Percentiles rank a stretch among this genome's conserved stretches.
These are phyloP conservation scores for Oceanodroma leucorhoa DNA, from an alignment of 2,797 vertebrate species.

Conservation along the genomic window DNA sequence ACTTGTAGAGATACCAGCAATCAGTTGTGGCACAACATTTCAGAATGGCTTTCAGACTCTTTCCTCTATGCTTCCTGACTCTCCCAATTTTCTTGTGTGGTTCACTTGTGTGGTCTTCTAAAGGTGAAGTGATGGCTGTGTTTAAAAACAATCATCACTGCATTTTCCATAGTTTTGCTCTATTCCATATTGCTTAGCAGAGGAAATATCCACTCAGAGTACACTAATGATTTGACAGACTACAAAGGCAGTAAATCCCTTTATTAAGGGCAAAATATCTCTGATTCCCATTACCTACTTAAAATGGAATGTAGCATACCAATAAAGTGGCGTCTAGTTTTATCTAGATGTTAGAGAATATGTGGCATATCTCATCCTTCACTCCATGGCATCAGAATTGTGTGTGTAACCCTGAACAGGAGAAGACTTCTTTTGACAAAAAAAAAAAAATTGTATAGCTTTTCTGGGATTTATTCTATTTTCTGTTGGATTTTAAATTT, in stretches of 20 bases:
- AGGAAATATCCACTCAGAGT: background rate
- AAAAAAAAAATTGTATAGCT: background rate
- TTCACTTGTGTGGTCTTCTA: background rate
- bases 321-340: background rate
- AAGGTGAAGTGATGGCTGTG: background rate
- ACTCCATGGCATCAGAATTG: background rate
- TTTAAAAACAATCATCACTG: background rate
- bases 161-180: background rate
- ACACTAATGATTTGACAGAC: background rate
- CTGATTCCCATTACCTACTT: background rate
- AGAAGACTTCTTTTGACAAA: background rate
- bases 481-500: background rate
- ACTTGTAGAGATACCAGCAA: background rate
- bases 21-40: background rate
- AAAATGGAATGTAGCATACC: background rate
- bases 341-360: background rate
- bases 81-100: background rate
- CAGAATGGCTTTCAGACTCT: background rate
- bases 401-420: background rate
- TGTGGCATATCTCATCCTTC: background rate
- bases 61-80: background rate
- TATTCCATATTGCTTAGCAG: background rate
- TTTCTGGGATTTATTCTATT: background rate
- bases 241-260: background rate
- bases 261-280: background rate